These are phyloP conservation scores for human DNA, from an alignment of 2,113 vertebrate species.

Conservation along the genomic window DNA sequence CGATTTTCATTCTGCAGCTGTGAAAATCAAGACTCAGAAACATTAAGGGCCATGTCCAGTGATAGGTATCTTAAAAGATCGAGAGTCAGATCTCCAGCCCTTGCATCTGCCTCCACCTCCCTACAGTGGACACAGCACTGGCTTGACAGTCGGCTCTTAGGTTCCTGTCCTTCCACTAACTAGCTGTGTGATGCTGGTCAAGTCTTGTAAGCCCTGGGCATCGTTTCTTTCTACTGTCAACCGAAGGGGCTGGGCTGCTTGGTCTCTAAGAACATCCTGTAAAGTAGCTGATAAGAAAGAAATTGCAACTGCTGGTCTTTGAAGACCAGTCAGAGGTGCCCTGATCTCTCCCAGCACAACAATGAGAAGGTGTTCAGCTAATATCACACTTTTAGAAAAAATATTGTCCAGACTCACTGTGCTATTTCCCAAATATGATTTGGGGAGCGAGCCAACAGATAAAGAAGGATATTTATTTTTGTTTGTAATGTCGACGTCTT, in stretches of 20 bases:
- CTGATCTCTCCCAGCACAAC: neutral
- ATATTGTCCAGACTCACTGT: neutral
- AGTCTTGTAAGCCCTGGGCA: neutral
- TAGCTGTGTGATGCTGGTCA: accelerated
- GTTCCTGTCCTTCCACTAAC: neutral
- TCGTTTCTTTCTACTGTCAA: neutral
- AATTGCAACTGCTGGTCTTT: neutral
- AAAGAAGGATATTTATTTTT: slow-evolving; percentile 73
- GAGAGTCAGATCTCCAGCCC: neutral
- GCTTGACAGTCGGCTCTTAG: too few species aligned
- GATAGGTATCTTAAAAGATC: neutral
- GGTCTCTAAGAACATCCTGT: neutral
- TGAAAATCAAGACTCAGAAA: neutral
- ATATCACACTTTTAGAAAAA: neutral
- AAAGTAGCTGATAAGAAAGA: neutral
- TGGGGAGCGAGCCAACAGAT: slow-evolving; percentile 76
- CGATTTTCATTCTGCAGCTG: neutral
- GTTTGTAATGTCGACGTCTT: slow-evolving; percentile 50
- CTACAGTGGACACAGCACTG: neutral
- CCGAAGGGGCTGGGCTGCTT: neutral
- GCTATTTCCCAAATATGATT: slow-evolving; percentile 78
- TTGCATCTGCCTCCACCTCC: neutral
- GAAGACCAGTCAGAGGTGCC: neutral
- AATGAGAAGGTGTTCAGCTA: neutral
- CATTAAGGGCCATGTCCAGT: neutral